Conservation (phyloP, 2,113 vertebrate species). For the Hucho hucho region DNA sequence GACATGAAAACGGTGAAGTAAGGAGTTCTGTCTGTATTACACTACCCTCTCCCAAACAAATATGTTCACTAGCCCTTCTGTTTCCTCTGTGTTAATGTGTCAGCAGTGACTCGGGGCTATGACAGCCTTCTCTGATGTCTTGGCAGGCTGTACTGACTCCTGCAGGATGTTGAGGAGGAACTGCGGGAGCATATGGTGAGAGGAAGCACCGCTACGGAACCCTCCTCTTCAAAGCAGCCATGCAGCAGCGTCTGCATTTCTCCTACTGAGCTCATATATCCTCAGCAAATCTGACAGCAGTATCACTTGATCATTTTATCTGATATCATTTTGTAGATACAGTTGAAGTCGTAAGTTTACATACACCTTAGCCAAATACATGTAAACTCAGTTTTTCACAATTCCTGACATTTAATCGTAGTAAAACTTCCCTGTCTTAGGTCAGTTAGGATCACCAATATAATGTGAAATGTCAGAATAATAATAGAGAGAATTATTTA, state of each 20-base stretch:
- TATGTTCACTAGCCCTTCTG: background rate
- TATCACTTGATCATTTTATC: constrained; percentile 23
- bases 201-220: constrained; percentile 52
- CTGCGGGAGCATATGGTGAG: constrained; percentile 63
- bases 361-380: too few species aligned
- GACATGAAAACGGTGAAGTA: background rate
- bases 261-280: background rate
- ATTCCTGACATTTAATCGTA: too few species aligned
- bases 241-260: constrained; percentile 38
- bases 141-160: constrained; percentile 55
- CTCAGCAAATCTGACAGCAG: constrained; percentile 7
- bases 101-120: constrained; percentile 46
- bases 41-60: too few species aligned
- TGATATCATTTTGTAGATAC: background rate
- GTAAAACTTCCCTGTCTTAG: too few species aligned
- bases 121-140: constrained; percentile 4
- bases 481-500: too few species aligned
- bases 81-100: constrained; percentile 48
- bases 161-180: constrained; percentile 47
- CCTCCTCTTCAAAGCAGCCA: constrained; percentile 34
- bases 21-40: too few species aligned
- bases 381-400: too few species aligned
- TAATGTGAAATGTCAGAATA: too few species aligned
- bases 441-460: too few species aligned
- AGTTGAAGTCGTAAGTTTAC: too few species aligned